Conservation (phyloP, 2,113 vertebrate species). For the Amphilophus citrinellus region DNA sequence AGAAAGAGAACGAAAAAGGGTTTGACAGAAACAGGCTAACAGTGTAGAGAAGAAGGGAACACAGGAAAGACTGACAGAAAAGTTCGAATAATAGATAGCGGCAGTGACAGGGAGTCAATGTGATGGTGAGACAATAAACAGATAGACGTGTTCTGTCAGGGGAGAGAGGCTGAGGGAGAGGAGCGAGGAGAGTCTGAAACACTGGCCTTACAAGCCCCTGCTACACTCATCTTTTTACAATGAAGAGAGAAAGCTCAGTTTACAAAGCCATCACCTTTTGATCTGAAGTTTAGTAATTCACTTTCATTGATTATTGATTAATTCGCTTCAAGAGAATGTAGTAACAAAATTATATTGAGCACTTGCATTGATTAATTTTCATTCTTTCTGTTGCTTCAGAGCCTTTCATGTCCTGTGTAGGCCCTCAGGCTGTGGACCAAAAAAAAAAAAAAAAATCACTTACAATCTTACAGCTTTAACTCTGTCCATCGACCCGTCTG, state of each 20-base stretch:
- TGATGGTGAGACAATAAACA: slow-evolving; percentile 56
- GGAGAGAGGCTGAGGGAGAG: neutral
- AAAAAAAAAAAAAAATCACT: neutral
- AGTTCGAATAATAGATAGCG: slow-evolving; percentile 60
- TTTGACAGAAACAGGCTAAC: slow-evolving; percentile 71
- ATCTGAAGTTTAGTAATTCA: slow-evolving; percentile 2
- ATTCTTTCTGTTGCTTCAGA: neutral
- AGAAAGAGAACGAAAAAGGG: slow-evolving; percentile 38
- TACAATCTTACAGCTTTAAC: neutral
- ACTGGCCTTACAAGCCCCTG: slow-evolving; percentile 2
- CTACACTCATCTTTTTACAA: neutral
- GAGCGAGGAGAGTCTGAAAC: neutral
- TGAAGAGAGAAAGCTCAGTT: neutral
- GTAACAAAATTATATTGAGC: slow-evolving; percentile 10
- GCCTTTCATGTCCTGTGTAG: neutral
- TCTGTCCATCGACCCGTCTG: neutral
- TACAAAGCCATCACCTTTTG: neutral
- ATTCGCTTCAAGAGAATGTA: neutral
- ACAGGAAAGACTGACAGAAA: slow-evolving; percentile 41
- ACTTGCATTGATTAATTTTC: slow-evolving; percentile 27
- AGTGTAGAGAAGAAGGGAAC: slow-evolving; percentile 30
- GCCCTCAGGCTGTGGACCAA: neutral
- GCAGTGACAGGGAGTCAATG: slow-evolving; percentile 64
- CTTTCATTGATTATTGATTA: slow-evolving; percentile 54
- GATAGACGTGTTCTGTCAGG: slow-evolving; percentile 34